A percentile compares a stretch with the other conserved stretches of the same genome.
Evolutionary conservation across 2,113 vertebrate species (phyloP).

Genomic region (Ellobius talpinus): DNA sequence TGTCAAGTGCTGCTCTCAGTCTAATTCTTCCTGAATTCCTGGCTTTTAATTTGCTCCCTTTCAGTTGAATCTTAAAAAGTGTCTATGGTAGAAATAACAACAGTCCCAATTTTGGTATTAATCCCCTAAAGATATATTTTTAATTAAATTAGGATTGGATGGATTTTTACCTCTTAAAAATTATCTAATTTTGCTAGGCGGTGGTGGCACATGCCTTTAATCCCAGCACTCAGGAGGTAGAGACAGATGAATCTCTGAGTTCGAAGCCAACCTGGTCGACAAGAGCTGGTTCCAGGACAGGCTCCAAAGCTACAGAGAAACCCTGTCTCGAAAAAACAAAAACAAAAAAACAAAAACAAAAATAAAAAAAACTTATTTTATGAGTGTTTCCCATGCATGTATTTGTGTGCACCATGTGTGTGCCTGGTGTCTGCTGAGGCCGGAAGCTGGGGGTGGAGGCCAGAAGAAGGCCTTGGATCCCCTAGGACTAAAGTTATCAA

Average conservation of each 20-base stretch:
- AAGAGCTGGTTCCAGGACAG: no score
- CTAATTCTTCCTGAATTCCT: not conserved
- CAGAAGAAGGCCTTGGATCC: not conserved
- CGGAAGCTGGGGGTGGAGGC: not conserved
- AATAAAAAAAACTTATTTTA: no score
- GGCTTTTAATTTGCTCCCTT: constrained; percentile 52
- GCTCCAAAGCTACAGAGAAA: no score
- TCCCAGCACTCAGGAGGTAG: no score
- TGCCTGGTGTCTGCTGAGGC: not conserved
- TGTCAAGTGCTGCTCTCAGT: not conserved
- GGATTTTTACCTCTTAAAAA: not conserved
- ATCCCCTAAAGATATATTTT: not conserved
- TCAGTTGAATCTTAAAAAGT: constrained; percentile 50
- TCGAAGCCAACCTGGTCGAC: no score
- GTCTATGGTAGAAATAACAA: constrained; percentile 29
- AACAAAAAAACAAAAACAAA: no score
- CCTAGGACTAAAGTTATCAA: not conserved
- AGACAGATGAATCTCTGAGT: no score
- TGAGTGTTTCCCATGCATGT: not conserved
- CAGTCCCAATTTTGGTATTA: not conserved
- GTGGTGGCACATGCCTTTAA: no score
- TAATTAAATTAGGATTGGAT: not conserved
- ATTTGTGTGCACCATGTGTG: not conserved
- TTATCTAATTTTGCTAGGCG: no score
- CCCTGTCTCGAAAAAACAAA: no score